Percentiles rank a stretch among this genome's conserved stretches.
Evolutionary conservation across 2,113 vertebrate species (phyloP).

Genomic region (Osmerus eperlanus): DNA sequence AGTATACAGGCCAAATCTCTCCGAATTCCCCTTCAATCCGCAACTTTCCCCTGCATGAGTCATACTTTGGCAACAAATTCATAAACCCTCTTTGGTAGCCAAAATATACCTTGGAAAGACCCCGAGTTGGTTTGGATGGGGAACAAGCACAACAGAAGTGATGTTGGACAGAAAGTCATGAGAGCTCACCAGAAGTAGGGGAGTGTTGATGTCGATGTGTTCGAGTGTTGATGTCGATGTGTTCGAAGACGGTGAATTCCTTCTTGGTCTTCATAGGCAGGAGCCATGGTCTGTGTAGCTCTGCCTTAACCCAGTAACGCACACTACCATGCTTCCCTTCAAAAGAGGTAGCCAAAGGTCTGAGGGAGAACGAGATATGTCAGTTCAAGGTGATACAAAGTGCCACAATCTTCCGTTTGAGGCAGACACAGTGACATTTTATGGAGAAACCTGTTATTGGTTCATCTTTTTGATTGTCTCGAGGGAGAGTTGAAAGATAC

Average conservation of each 20-base stretch:
- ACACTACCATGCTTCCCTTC: constrained; percentile 99
- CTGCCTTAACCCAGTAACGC: constrained; percentile 98
- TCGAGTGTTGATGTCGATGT: constrained; percentile 99
- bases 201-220: constrained; percentile 99
- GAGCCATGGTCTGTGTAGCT: constrained; percentile 97
- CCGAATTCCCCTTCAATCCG: too few relatives aligned
- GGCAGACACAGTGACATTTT: background rate
- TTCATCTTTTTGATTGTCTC: too few relatives aligned
- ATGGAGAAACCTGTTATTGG: too few relatives aligned
- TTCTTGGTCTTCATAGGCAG: constrained; percentile 99
- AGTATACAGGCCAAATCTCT: background rate
- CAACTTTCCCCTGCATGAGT: too few relatives aligned
- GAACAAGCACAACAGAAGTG: background rate
- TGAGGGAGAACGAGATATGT: constrained; percentile 67
- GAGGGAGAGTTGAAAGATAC: constrained; percentile 43
- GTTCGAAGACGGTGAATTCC: constrained; percentile 99
- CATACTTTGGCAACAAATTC: too few relatives aligned
- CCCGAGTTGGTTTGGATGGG: background rate
- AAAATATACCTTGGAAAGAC: background rate
- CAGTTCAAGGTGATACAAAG: background rate
- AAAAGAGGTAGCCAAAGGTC: constrained; percentile 99
- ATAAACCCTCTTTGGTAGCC: background rate
- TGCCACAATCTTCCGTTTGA: background rate
- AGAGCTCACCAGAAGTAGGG: constrained; percentile 92
- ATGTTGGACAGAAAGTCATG: background rate